Percentiles rank a stretch among this genome's conserved stretches.
phyloP scores from a whole-genome alignment of 92 coral and sea anemone genomes.

The Anthopleura xanthogrammica region DNA sequence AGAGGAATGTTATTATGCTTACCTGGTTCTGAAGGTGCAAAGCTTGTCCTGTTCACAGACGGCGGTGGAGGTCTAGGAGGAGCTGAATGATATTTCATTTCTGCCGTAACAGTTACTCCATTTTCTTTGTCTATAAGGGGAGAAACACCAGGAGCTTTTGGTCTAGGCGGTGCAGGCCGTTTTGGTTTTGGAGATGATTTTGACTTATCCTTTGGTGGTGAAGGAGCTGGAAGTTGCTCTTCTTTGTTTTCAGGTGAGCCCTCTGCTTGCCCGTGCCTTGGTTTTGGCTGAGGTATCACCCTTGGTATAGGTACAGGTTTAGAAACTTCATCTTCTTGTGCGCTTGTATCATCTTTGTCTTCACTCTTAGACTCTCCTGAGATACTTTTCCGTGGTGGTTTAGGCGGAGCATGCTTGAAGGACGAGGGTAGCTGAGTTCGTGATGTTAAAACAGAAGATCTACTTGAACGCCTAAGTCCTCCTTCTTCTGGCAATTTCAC shows the following conservation, averaged over 20 bases:
- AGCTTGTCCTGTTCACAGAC: slow-evolving; percentile 34
- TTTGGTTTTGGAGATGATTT: slow-evolving; percentile 39
- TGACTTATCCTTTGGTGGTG: neutral
- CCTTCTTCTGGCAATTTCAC: neutral
- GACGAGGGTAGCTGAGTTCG: slow-evolving; percentile 19
- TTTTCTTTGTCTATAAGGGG: neutral
- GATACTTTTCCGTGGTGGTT: slow-evolving; percentile 55
- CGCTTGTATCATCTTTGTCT: neutral
- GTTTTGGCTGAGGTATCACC: slow-evolving; percentile 23
- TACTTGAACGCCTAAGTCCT: slow-evolving; percentile 13
- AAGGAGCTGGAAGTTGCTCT: neutral
- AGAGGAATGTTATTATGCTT: neutral
- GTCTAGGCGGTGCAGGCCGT: slow-evolving; percentile 47
- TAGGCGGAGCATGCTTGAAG: slow-evolving; percentile 42
- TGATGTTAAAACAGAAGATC: slow-evolving; percentile 25
- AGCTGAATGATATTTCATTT: slow-evolving; percentile 34
- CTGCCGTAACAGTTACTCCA: neutral
- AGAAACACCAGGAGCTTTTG: slow-evolving; percentile 29
- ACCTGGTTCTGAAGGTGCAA: slow-evolving; percentile 25
- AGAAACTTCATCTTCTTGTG: neutral
- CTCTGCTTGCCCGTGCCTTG: slow-evolving; percentile 8
- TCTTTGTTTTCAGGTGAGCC: neutral
- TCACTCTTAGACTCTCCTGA: slow-evolving; percentile 9
- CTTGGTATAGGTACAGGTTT: slow-evolving; percentile 25
- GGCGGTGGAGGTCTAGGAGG: slow-evolving; percentile 77